Base-by-base conservation (phyloP, 2,888 invertebrate species). In the Acanthosepion esculentum region DNA sequence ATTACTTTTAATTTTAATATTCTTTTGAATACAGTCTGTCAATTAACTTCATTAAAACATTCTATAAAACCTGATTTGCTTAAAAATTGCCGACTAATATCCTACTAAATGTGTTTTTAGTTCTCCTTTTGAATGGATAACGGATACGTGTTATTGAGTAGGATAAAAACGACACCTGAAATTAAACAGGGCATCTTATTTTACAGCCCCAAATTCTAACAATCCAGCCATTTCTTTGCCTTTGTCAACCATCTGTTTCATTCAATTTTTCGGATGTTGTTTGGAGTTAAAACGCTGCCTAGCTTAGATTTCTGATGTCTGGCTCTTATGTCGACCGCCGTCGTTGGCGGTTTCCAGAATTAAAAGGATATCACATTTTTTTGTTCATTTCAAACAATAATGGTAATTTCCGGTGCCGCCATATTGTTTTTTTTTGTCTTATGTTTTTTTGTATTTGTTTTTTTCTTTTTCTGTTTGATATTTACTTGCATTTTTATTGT, bases 221-320 rank as follows among this genome's bases (percentile, higher is more conserved):
- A 29, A 10, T 15, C n/a, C n/a, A 5, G 33, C n/a, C 1, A 12
- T 15, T n/a, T 18, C 10, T 15, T 33, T 78, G 1, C 59, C 59
- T 78, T 78, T 78, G 18, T 78, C 78, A 78, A 78, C 78, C 78
- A 78, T 78, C 78, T 78, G 78, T 33, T 78, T 78, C n/a, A 78
- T n/a, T 78, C 78, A n/a, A 78, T 33, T 78, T 78, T 78, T 78
- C 78, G 78, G 78, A 78, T 78, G 78, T n/a, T 78, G 78, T 78
- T 78, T n/a, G 33, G n/a, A 78, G 78, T 78, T 78, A n/a, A 78
- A 78, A 78, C 78, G 78, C n/a, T 78, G n/a, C 12, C 4, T 15
- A 78, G 78, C n/a, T 78, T 78, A 78, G 78, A n/a, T 78, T 78
- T 78, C n/a, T 78, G 12, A 15, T 12, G 12, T 78, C 18, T 78